phyloP scores from a whole-genome alignment of 2,113 vertebrate genomes.

The Lonchura striata region DNA sequence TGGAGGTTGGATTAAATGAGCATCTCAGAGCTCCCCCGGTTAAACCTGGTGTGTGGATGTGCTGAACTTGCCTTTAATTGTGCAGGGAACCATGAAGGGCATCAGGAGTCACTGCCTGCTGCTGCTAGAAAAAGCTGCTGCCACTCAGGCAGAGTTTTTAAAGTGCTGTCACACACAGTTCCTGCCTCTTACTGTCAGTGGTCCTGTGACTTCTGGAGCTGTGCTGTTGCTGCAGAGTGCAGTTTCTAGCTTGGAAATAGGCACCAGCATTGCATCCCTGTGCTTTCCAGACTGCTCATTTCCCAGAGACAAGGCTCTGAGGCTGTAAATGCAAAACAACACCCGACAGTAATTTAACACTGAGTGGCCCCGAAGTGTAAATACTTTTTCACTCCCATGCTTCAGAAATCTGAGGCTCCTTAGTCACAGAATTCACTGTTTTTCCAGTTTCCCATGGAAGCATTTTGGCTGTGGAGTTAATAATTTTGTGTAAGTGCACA shows the following conservation, averaged over 20 bases:
- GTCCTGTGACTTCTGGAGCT: not conserved
- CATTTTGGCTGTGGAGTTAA: not conserved
- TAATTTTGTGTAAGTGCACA: not conserved
- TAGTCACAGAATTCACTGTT: not conserved
- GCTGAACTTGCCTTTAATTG: not conserved
- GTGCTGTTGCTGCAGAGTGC: not conserved
- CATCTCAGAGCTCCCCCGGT: not conserved
- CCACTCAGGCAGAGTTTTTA: not conserved
- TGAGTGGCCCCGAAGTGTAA: not conserved
- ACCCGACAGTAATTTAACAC: not conserved
- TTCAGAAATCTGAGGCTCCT: not conserved
- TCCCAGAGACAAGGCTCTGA: not conserved
- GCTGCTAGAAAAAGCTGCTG: not conserved
- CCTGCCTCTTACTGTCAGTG: not conserved
- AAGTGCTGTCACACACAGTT: not conserved
- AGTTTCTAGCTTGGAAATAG: not conserved
- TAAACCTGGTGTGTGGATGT: not conserved
- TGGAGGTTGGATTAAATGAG: not conserved
- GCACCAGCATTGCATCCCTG: not conserved
- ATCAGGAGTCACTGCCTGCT: not conserved
- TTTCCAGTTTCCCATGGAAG: not conserved
- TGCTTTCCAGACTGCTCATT: not conserved
- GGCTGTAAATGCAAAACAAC: not conserved
- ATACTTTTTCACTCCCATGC: not conserved
- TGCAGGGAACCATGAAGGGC: not conserved